These are phyloP conservation scores for Melinaea menophilus DNA, from an alignment of 2,888 invertebrate genomes.

Conservation along the genomic window DNA sequence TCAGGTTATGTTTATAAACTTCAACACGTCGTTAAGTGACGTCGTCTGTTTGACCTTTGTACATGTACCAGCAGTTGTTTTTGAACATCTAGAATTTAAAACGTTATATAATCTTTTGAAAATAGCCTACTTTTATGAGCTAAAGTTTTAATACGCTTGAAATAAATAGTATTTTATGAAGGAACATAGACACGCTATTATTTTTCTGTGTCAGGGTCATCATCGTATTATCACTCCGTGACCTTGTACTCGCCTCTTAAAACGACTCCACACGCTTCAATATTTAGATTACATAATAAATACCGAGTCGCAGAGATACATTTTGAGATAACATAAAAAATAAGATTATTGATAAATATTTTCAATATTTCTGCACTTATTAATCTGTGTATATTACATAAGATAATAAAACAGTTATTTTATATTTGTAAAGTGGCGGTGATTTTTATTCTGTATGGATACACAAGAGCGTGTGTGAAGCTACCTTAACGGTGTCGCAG, in stretches of 20 bases:
- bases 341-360: too few relatives aligned
- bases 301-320: background rate
- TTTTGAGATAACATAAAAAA: background rate
- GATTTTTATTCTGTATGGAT: background rate
- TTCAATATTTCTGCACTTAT: too few relatives aligned
- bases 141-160: background rate
- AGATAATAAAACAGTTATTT: too few relatives aligned
- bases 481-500: slow-evolving; percentile 21
- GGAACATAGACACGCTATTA: background rate
- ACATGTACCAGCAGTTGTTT: too few relatives aligned
- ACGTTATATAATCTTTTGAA: background rate
- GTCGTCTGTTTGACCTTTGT: too few relatives aligned
- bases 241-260: slow-evolving; percentile 9
- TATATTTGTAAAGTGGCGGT: background rate
- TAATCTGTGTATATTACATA: too few relatives aligned
- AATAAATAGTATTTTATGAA: slow-evolving; percentile 2
- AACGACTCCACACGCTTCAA: slow-evolving; percentile 11
- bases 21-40: too few relatives aligned
- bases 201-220: slow-evolving; percentile 2
- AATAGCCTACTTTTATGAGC: background rate
- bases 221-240: slow-evolving; percentile 9
- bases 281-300: background rate
- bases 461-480: background rate
- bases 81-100: too few relatives aligned
- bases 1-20: too few relatives aligned